Evolutionary conservation across 2,797 vertebrate species (phyloP).

Genomic region (Eulemur rubriventer): DNA sequence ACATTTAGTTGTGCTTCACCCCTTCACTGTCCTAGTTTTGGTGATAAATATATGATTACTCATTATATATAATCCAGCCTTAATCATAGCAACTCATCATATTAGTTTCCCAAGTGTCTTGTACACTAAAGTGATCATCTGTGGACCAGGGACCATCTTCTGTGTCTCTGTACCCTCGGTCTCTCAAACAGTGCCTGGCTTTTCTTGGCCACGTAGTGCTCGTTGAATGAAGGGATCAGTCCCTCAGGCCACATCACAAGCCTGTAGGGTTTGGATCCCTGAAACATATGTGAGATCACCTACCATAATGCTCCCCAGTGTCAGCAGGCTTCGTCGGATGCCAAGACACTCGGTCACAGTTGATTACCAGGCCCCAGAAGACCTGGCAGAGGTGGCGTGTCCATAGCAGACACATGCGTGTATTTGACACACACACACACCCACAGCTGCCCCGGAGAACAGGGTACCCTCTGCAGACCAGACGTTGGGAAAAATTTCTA

Average conservation of each 20-base stretch:
- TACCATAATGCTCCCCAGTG: neutral
- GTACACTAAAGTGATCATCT: neutral
- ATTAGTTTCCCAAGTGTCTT: neutral
- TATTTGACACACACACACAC: neutral
- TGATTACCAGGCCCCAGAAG: neutral
- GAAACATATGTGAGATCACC: neutral
- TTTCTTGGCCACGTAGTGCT: neutral
- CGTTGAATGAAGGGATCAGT: neutral
- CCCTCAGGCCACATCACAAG: neutral
- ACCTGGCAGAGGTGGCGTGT: neutral
- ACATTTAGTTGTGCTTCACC: neutral
- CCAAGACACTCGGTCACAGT: neutral
- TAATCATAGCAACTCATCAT: neutral
- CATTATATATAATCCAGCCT: neutral
- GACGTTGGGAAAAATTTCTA: neutral
- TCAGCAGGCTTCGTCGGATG: neutral
- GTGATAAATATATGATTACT: neutral
- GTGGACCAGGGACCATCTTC: neutral
- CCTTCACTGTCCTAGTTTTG: neutral
- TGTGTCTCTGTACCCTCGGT: neutral
- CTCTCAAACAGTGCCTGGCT: neutral
- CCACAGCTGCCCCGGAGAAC: neutral
- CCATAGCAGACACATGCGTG: neutral
- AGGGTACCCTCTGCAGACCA: neutral
- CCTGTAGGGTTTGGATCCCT: neutral